Evolutionary conservation across 2,797 vertebrate species (phyloP), one percentile per base, ranked within the genome.

Genomic region (Mionectes olivaceus): DNA sequence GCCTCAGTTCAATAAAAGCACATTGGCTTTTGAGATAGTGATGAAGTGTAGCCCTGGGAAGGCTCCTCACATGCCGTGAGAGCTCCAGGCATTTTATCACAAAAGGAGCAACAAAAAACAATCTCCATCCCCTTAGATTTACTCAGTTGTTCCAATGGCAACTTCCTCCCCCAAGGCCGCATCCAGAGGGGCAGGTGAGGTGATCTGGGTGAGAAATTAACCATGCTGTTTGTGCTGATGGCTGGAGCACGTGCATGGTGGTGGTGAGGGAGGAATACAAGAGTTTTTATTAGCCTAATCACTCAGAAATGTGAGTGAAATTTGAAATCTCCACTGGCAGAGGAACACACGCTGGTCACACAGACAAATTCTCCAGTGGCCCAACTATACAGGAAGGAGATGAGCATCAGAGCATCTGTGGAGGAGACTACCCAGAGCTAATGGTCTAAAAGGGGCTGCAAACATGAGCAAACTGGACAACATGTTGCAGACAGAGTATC

Each of bases 291-390:
- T 55, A n/a, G 32, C 37, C 25, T 70, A 21, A 50, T 25, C 17
- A 23, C 28, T 32, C 28, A 14, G 30, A 57, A 35, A 8, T 18
- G 56, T 11, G 50, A 30, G 50, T 30, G 49, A 52, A 52, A 30
- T 52, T 24, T 19, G 35, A 37, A 37, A 59, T 37, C 35, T 33
- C 24, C 56, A 25, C 24, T 4, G 17, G 56, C 56, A 59, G n/a
- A 69, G 52, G 46, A 95, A 21, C 59, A 46, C 0, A 0, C 19
- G 75, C 49, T 47, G 4, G 9, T 65, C 3, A 0, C 41, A 33
- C 65, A 57, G 53, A 86, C 27, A 52, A 0, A 0, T 71, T 82
- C 71, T 70, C 59, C 23, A 23, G 75, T 2, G 44, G 87, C 32
- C 1, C 0, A 4, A 13, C 3, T 21, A 37, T 22, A 28, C 2